Evolutionary conservation across 2,797 vertebrate species (phyloP), one percentile per base, ranked within the genome.

Genomic region (Esox masquinongy): DNA sequence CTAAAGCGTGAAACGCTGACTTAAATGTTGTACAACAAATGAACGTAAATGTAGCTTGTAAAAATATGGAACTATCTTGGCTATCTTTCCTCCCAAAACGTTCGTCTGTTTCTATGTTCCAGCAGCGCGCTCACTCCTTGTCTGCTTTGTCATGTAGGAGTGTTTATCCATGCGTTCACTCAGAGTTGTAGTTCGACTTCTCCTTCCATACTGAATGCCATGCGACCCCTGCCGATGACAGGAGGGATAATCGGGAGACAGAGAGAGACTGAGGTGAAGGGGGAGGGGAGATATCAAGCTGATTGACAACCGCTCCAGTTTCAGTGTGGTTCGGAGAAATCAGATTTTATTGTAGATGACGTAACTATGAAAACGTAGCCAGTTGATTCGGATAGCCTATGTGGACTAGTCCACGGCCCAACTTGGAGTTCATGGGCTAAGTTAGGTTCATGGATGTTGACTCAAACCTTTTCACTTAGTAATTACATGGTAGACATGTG

Each of bases 191-290:
- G 74, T 56, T 68, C 24, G 50, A 73, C 79, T 79, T 15, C 68
- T 81, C 74, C 67, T 74, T 77, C 87, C 80, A 76, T 80, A 72
- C 80, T 64, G 81, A 74, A 88, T 85, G 90, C 89, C 85, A 92
- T 88, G 92, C 93, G 94, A 92, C 94, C 93, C 93, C 94, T 94
- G 90, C 84, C 80, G 94, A 86, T 47, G 83, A 87, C 71, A 83
- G 78, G 59, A 56, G 83, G 83, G 88, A 85, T 80, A 64, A 15
- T 64, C 77, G 75, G 66, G 51, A 64, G 24, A 24, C n/a, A 69
- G 73, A 31, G 39, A n/a, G 71, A 75, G 29, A 61, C 53, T 70
- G 17, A 68, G 59, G 66, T 26, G 76, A 72, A 67, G 53, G 26
- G 3, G 71, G 67, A 34, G 51, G 1, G 24, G 22, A 24, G 43